phyloP scores from a whole-genome alignment of 2,888 invertebrate species.

The Eucriotettix oculatus region DNA sequence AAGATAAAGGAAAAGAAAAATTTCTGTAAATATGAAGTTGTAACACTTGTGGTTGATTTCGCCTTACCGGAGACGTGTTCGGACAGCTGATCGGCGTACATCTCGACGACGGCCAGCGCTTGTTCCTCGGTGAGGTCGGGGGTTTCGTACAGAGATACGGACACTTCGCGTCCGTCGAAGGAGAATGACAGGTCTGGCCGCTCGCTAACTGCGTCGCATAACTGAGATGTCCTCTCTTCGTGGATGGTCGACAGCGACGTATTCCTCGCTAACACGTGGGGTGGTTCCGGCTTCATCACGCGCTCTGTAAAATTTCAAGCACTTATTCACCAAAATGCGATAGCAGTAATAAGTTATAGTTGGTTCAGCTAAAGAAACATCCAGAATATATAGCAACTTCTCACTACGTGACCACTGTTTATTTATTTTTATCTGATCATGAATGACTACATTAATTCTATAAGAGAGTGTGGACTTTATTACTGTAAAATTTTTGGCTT shows the following conservation, averaged over 20 bases:
- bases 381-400: too few relatives aligned
- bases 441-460: too few relatives aligned
- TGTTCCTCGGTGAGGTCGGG: conserved; percentile 86
- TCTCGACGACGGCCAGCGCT: conserved; percentile 79
- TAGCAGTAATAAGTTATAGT: too few relatives aligned
- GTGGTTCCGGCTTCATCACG: background rate
- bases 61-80: conserved; percentile 56
- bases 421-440: too few relatives aligned
- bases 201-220: conserved; percentile 66
- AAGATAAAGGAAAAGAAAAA: background rate
- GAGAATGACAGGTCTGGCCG: conserved; percentile 70
- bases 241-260: conserved; percentile 80
- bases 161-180: conserved; percentile 82
- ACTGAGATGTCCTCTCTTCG: conserved; percentile 76
- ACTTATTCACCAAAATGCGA: too few relatives aligned
- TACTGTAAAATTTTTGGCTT: too few relatives aligned
- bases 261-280: conserved; percentile 42
- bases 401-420: too few relatives aligned
- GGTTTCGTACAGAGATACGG: conserved; percentile 79
- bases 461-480: too few relatives aligned
- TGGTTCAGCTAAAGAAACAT: too few relatives aligned
- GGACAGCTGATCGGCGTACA: conserved; percentile 85
- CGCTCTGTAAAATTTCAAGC: background rate
- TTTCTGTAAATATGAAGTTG: background rate
- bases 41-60: background rate